These are phyloP conservation scores for Drosophila peninsularis DNA, from an alignment of 2,888 invertebrate genomes.

Conservation along the genomic window DNA sequence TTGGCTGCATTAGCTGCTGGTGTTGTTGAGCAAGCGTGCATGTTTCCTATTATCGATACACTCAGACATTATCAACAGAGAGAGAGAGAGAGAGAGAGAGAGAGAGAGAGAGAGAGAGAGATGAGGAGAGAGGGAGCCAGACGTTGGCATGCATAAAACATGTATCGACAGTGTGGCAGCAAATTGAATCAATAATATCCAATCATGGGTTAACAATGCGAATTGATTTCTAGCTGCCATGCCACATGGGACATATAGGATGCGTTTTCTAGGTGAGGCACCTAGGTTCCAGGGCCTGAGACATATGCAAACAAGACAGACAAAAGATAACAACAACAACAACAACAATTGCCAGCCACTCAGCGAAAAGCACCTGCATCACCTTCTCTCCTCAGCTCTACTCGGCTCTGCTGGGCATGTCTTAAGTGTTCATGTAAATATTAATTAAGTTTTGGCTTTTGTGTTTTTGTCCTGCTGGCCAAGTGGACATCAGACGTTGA, in stretches of 20 bases:
- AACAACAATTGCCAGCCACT: constrained; percentile 41
- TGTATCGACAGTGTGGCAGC: constrained; percentile 74
- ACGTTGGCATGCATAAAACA: constrained; percentile 73
- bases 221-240: constrained; percentile 77
- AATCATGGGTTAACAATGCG: constrained; percentile 82
- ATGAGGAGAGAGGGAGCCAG: neutral
- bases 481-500: constrained; percentile 5
- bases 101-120: neutral
- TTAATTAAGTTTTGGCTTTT: constrained; percentile 75
- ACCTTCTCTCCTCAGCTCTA: neutral
- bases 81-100: neutral
- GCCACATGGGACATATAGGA: constrained; percentile 45
- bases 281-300: constrained; percentile 9
- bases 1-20: constrained; percentile 13
- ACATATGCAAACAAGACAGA: constrained; percentile 65
- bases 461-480: constrained; percentile 37
- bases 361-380: neutral
- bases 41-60: constrained; percentile 71
- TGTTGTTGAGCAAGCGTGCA: constrained; percentile 54
- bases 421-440: constrained; percentile 71
- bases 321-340: constrained; percentile 51
- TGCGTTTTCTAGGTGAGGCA: constrained; percentile 16
- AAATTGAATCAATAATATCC: constrained; percentile 83
- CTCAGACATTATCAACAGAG: constrained; percentile 63
- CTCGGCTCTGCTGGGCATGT: neutral